phyloP scores from a whole-genome alignment of 37 sponge, comb jelly and placozoan species.

The Hexactinellida sp. region DNA sequence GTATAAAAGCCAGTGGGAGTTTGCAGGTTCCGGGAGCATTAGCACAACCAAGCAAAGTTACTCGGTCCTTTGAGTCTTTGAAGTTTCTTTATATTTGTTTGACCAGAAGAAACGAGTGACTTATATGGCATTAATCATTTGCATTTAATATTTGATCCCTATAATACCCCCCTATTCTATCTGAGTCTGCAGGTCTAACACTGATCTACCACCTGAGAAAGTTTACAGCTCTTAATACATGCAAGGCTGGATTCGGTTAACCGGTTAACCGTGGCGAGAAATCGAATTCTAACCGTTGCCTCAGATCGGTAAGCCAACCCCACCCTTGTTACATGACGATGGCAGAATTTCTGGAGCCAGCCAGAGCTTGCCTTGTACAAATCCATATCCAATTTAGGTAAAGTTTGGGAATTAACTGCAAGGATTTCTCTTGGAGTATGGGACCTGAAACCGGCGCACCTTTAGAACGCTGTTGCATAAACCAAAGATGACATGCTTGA shows the following conservation, averaged over 20 bases:
- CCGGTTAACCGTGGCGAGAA: too few relatives aligned
- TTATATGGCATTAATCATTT: slow-evolving; percentile 21
- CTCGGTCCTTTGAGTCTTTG: slow-evolving; percentile 31
- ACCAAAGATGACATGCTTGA: slow-evolving; percentile 26
- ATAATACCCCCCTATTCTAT: slow-evolving; percentile 21
- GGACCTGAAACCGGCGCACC: slow-evolving; percentile 24
- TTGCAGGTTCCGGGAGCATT: slow-evolving; percentile 26
- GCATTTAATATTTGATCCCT: slow-evolving; percentile 36
- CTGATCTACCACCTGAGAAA: slow-evolving; percentile 3
- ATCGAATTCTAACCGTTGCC: too few relatives aligned
- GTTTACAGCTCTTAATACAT: too few relatives aligned
- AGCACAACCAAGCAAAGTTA: slow-evolving; percentile 15
- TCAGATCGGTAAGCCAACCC: too few relatives aligned
- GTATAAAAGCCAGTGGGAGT: slow-evolving; percentile 27
- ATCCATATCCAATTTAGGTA: slow-evolving; percentile 12
- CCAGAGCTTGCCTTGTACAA: slow-evolving; percentile 29
- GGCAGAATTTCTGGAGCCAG: slow-evolving; percentile 19
- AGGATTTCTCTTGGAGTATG: slow-evolving; percentile 24
- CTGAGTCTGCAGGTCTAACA: slow-evolving; percentile 15
- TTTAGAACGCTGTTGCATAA: slow-evolving; percentile 33
- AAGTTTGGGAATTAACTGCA: neutral
- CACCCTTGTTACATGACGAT: too few relatives aligned
- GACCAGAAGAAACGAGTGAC: slow-evolving; percentile 20
- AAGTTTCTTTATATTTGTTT: neutral
- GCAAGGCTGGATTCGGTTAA: too few relatives aligned